Percentiles rank a stretch among this genome's conserved stretches.
phyloP scores from a whole-genome alignment of 2,888 invertebrate genomes.

The Agrochola litura region DNA sequence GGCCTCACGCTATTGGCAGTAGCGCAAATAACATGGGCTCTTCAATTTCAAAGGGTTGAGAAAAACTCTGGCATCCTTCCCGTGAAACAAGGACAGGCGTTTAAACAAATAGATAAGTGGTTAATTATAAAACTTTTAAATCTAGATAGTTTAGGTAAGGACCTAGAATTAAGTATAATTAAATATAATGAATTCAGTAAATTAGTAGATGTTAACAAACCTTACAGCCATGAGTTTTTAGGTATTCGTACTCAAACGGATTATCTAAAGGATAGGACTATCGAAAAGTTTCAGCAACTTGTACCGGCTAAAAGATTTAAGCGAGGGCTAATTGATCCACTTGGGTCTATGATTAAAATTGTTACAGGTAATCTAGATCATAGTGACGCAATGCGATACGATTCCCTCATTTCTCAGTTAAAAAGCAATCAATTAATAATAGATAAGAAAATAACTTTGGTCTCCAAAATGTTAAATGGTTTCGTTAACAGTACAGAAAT shows the following conservation, averaged over 20 bases:
- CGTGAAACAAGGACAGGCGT: no score
- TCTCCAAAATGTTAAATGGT: no score
- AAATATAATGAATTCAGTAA: background rate
- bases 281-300: background rate
- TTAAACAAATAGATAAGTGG: no score
- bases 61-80: no score
- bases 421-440: no score
- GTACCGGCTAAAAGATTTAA: background rate
- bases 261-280: background rate
- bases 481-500: no score
- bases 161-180: no score
- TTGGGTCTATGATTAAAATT: conserved; percentile 1
- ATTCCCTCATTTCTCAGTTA: background rate
- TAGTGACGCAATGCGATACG: background rate
- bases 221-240: background rate
- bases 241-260: background rate
- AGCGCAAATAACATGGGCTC: background rate
- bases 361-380: background rate
- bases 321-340: background rate
- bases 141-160: no score
- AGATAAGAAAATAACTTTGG: background rate
- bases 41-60: background rate
- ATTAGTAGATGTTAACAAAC: background rate
- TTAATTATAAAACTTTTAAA: no score
- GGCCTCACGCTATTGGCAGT: background rate